Base-by-base conservation (phyloP, 30 jellyfish, hydroid and myxozoan genomes). In the Mastigias papua region DNA sequence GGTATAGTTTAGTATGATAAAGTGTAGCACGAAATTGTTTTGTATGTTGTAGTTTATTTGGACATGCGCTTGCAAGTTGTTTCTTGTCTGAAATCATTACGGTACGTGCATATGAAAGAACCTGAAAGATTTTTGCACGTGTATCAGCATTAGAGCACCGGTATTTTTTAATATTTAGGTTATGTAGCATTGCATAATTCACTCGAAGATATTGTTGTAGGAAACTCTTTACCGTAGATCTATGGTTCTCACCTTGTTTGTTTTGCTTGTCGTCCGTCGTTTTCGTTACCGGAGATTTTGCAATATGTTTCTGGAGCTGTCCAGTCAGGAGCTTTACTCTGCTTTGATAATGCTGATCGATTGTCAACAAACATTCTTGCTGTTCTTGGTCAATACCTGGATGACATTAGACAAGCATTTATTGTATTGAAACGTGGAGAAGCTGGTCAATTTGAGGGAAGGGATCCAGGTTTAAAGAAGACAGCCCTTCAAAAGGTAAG, bases 231-330 rank as follows among this genome's bases (percentile, higher is more conserved):
- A n/a, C n/a, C 28, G 26, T 76, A 86, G 95, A 76, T 86, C 2
- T 50, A 49, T 21, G 96, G 90, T 34, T 15, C 83, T 8, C 90
- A 87, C 19, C 35, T 87, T 28, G 96, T 87, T 57, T 26, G 75
- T 15, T 87, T 87, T 81, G 22, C 78, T 4, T 87, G 96, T 73
- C 51, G 21, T 29, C 81, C 79, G n/a, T 29, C 79, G 7, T 2
- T 78, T 13, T 37, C 86, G 26, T 48, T 87, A 32, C 64, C 90
- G 48, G 68, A 78, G 35, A 51, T 87, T 0, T 22, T 87, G 63
- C 87, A 73, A 75, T 87, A 60, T 85, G 27, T 87, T 22, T 64
- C 90, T 74, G 96, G 96, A 32, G 96, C 96, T 3, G 67, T 87
- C 15, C 96, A 87, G 26, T 58, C 86, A 63, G 96, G 96, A 0